Conservation (phyloP, 2,888 invertebrate species). For the Lapara coniferarum region DNA sequence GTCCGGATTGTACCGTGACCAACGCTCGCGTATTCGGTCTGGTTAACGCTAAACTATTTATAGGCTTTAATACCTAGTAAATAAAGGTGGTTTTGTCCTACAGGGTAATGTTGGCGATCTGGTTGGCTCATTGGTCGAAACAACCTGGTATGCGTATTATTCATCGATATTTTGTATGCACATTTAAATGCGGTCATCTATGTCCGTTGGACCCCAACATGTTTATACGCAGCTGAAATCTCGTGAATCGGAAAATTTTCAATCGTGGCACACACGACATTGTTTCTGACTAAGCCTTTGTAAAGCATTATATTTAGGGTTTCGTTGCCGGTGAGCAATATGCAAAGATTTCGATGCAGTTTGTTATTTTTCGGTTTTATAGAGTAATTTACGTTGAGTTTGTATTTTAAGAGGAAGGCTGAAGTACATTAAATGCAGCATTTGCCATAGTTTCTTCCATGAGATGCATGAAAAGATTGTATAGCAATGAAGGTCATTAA, state of each 20-base stretch:
- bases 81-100: slow-evolving; percentile 46
- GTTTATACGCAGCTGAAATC: slow-evolving; percentile 65
- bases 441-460: too few species aligned
- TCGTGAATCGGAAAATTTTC: slow-evolving; percentile 57
- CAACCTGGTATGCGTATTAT: slow-evolving; percentile 72
- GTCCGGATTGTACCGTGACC: slow-evolving; percentile 65
- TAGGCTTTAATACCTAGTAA: slow-evolving; percentile 28
- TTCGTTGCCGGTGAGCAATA: slow-evolving; percentile 24
- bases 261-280: slow-evolving; percentile 47
- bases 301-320: slow-evolving; percentile 31
- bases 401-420: too few species aligned
- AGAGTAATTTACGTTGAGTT: too few species aligned
- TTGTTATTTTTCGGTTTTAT: neutral
- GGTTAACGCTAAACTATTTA: neutral
- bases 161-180: slow-evolving; percentile 79
- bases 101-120: slow-evolving; percentile 30
- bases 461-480: too few species aligned
- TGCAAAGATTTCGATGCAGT: neutral
- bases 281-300: slow-evolving; percentile 37
- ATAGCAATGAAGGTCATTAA: too few species aligned
- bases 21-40: slow-evolving; percentile 28
- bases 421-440: too few species aligned
- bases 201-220: slow-evolving; percentile 58
- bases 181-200: slow-evolving; percentile 80
- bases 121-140: slow-evolving; percentile 46